Evolutionary conservation across 2,113 vertebrate species (phyloP).

Genomic region (Serinus canaria): DNA sequence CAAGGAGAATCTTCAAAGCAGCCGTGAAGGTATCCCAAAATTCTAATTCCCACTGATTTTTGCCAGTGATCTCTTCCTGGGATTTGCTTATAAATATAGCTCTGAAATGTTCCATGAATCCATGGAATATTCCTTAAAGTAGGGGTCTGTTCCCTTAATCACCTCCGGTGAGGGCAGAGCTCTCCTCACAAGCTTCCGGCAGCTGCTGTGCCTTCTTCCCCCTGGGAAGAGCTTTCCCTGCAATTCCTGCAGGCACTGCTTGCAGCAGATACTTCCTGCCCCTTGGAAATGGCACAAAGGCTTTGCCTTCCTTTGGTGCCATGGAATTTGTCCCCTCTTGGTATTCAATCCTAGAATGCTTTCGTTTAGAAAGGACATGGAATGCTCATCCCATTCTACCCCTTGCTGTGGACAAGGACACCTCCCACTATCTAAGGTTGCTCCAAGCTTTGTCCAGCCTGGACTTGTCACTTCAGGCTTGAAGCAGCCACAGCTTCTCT

Average conservation of each 20-base stretch:
- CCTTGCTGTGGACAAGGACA: background rate
- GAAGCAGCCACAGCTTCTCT: background rate
- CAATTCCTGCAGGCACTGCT: background rate
- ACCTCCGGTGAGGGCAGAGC: background rate
- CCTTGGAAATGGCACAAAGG: background rate
- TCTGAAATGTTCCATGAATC: background rate
- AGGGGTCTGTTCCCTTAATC: background rate
- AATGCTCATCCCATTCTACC: background rate
- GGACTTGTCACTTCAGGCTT: background rate
- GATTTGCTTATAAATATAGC: background rate
- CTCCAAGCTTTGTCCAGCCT: background rate
- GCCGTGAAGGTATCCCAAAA: background rate
- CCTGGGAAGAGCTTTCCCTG: background rate
- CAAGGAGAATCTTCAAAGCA: background rate
- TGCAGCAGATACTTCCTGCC: background rate
- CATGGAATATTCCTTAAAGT: background rate
- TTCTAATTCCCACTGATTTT: background rate
- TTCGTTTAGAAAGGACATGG: background rate
- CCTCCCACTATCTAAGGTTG: background rate
- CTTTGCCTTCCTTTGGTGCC: background rate
- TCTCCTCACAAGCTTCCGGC: background rate
- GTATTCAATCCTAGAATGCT: background rate
- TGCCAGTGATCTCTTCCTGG: background rate
- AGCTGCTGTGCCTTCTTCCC: background rate
- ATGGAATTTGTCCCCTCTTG: background rate